phyloP scores from a whole-genome alignment of 2,888 invertebrate species.

The Deilephila porcellus region DNA sequence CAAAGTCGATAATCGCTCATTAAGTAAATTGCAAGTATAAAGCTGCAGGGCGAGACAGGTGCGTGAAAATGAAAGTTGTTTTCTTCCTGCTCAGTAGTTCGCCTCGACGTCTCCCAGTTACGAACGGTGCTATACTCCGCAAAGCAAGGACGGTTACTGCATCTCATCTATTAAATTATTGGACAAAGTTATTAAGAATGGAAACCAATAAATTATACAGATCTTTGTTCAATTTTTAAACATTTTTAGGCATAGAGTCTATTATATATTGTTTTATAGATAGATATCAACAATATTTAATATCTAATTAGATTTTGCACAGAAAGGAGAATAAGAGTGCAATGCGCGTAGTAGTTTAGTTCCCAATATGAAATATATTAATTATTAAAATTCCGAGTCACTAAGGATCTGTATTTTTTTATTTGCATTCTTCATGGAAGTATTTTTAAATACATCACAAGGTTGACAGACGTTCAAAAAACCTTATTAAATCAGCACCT shows the following conservation, averaged over 20 bases:
- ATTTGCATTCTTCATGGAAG: not conserved
- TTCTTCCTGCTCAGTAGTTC: constrained; percentile 80
- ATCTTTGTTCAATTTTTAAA: too few relatives aligned
- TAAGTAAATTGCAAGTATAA: constrained; percentile 54
- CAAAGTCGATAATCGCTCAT: constrained; percentile 52
- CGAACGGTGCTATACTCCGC: constrained; percentile 23
- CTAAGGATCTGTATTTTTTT: not conserved
- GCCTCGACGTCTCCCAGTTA: constrained; percentile 59
- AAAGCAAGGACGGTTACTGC: constrained; percentile 50
- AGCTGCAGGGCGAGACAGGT: constrained; percentile 79
- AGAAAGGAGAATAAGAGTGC: too few relatives aligned
- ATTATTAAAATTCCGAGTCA: too few relatives aligned
- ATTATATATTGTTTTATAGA: too few relatives aligned
- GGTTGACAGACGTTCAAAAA: not conserved
- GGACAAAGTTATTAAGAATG: not conserved
- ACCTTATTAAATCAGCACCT: constrained; percentile 1
- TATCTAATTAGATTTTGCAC: too few relatives aligned
- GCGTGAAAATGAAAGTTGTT: constrained; percentile 84
- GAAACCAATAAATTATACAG: too few relatives aligned
- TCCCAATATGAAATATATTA: too few relatives aligned
- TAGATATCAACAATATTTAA: too few relatives aligned
- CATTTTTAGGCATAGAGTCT: too few relatives aligned
- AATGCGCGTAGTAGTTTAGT: too few relatives aligned
- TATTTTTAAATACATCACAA: constrained; percentile 13
- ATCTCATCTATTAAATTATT: constrained; percentile 20